A percentile compares a stretch with the other conserved stretches of the same genome.
Conservation (phyloP, 2,888 invertebrate genomes). For the Patella caerulea region DNA sequence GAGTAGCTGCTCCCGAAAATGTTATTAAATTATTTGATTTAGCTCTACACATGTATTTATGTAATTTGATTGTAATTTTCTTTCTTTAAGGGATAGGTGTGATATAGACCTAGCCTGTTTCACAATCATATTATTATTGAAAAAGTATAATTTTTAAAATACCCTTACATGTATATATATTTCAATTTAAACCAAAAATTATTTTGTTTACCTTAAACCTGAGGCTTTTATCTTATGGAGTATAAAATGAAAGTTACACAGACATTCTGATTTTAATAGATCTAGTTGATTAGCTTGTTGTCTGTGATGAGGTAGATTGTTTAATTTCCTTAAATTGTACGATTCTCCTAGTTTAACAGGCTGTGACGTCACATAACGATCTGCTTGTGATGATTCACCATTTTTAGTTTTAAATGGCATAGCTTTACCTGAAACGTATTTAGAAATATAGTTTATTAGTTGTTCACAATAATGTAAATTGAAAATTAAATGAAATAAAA, state of each 20-base stretch:
- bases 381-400: constrained; percentile 42
- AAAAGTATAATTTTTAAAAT: not conserved
- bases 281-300: constrained; percentile 41
- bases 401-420: constrained; percentile 56
- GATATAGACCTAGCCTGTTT: not conserved
- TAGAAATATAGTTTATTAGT: no score
- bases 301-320: constrained; percentile 61
- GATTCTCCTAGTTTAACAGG: constrained; percentile 43
- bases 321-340: constrained; percentile 61
- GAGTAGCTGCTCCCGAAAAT: no score
- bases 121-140: no score
- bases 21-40: no score
- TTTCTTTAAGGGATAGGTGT: not conserved
- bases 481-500: no score
- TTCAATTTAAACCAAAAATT: not conserved
- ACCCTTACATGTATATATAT: not conserved
- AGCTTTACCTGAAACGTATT: constrained; percentile 38
- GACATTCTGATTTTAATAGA: constrained; percentile 55
- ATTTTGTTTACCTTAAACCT: constrained; percentile 45
- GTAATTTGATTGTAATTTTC: no score
- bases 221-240: constrained; percentile 52
- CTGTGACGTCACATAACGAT: constrained; percentile 56
- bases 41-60: no score
- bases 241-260: constrained; percentile 60
- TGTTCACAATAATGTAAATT: no score